Evolutionary conservation across 2,797 vertebrate species (phyloP), one percentile per base, ranked within the genome.

Genomic region (Epinephelus coioides): DNA sequence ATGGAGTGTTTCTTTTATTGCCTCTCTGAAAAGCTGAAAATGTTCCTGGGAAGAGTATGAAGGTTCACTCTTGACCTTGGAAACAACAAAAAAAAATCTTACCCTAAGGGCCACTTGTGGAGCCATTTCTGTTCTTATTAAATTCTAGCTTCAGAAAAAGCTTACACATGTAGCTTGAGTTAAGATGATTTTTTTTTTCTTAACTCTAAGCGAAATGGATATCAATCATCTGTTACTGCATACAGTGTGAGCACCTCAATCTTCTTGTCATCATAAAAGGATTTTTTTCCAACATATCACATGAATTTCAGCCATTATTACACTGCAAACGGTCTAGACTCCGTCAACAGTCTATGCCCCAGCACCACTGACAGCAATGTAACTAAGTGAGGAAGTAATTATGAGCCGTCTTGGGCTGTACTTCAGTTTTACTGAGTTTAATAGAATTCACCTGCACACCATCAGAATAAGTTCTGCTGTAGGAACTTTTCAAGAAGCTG

Each of bases 11-110:
- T 56, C 27, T 60, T 78, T 55, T 34, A 51, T 51, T 51, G 34
- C 25, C 49, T 51, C 59, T 64, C 53, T 69, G 54, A 30, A 77
- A 57, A 53, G 46, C 44, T 64, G 53, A 64, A 65, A 40, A 55
- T 57, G n/a, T 68, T 63, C 44, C n/a, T 30, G 6, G 9, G 25
- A 62, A 23, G 15, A 34, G 40, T 30, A 68, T 50, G 8, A 80
- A 69, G 51, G 72, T 59, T 65, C 2, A 2, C 14, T 47, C 27
- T 66, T 76, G 47, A 81, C 60, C 54, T 38, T 49, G 4, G 38
- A 62, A 65, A n/a, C 13, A 23, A 61, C 19, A 46, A 27, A 43
- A 10, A 5, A 62, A 53, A n/a, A 69, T 50, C 18, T 15, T 30
- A 34, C 46, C 25, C n/a, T 27, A 68, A 62, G 21, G 57, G 49